phyloP scores from a whole-genome alignment of 2,113 vertebrate genomes.

The Parotia lawesii region DNA sequence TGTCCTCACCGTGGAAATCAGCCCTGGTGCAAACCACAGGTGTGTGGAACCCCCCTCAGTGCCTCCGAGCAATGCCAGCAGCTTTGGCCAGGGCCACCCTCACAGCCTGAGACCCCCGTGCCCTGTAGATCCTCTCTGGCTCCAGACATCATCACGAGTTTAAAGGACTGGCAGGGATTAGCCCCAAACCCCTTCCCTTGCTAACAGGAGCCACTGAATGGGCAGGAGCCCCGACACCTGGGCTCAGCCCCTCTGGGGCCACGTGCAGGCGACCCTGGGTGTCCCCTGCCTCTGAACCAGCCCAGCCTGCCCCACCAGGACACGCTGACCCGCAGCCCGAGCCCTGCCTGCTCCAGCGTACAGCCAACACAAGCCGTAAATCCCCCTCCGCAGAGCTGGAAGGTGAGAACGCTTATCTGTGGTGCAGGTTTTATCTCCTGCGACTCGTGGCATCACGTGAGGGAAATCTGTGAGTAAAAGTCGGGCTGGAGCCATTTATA shows the following conservation, averaged over 20 bases:
- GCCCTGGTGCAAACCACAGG: fast-evolving
- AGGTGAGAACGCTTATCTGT: not conserved
- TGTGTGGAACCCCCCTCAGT: not conserved
- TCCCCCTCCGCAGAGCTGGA: not conserved
- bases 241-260: not conserved
- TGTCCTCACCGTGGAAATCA: fast-evolving
- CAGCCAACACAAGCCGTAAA: not conserved
- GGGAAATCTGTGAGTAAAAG: slow-evolving; percentile 48
- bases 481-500: slow-evolving; percentile 36
- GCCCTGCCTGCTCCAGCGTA: not conserved
- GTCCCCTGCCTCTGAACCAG: not conserved
- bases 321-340: fast-evolving
- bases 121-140: not conserved
- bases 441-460: not conserved
- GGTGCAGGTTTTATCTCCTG: not conserved
- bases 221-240: not conserved
- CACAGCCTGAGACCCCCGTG: fast-evolving
- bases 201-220: fast-evolving
- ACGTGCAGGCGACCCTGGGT: fast-evolving
- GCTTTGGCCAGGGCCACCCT: not conserved
- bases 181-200: not conserved
- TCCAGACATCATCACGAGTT: not conserved
- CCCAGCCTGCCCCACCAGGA: not conserved
- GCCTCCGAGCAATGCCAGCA: not conserved
- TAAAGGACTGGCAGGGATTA: not conserved